These are phyloP conservation scores for Coturnix japonica DNA, from an alignment of 2,113 vertebrate species.

Conservation along the genomic window DNA sequence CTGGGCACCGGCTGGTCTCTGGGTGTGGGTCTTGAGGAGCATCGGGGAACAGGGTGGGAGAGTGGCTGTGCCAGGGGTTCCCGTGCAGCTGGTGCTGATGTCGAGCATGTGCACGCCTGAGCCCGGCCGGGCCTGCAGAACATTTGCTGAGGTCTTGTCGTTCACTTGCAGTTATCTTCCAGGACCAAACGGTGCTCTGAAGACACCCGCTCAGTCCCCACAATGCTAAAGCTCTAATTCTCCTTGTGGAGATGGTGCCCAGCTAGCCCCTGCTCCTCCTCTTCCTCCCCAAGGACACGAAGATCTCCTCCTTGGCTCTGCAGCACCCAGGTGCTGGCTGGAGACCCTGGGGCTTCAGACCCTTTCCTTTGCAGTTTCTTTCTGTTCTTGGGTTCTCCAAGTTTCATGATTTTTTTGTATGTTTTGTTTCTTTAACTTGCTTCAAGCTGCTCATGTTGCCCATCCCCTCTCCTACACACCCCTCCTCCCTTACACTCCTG, in stretches of 20 bases:
- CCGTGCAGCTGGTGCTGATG: constrained; percentile 58
- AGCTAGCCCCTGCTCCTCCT: constrained; percentile 56
- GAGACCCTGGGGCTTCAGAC: constrained; percentile 74
- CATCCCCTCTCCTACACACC: constrained; percentile 74
- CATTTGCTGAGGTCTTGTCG: constrained; percentile 57
- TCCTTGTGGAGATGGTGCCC: constrained; percentile 68
- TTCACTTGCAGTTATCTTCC: constrained; percentile 68
- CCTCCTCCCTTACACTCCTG: constrained; percentile 86
- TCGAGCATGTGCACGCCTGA: constrained; percentile 54
- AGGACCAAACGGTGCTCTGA: constrained; percentile 60
- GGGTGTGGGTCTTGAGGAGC: not conserved
- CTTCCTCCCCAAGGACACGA: constrained; percentile 47
- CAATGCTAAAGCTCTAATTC: constrained; percentile 62
- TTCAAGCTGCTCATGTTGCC: constrained; percentile 95
- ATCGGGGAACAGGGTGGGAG: not conserved
- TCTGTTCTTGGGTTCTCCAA: constrained; percentile 93
- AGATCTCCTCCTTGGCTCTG: constrained; percentile 65
- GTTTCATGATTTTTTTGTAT: constrained; percentile 92
- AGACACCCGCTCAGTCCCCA: constrained; percentile 55
- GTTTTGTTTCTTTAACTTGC: constrained; percentile 94
- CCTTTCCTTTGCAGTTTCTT: constrained; percentile 89
- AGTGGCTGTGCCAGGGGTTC: constrained; percentile 29
- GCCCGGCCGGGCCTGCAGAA: constrained; percentile 13
- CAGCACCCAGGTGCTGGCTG: constrained; percentile 64
- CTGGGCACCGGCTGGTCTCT: not conserved